Base-by-base conservation (phyloP, 2,113 vertebrate species). In the Marmota flaviventris region DNA sequence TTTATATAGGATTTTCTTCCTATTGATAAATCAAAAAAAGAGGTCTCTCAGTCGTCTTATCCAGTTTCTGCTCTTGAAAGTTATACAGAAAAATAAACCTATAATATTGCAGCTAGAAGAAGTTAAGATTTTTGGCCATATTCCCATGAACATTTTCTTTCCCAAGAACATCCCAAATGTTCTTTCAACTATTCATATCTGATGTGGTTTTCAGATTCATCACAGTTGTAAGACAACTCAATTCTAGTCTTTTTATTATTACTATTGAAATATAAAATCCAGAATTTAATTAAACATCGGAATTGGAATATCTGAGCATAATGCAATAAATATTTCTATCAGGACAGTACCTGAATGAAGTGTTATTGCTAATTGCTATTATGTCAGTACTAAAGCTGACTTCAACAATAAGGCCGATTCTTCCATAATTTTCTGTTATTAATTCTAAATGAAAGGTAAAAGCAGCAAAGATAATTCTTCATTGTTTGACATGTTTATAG, bases 1-100 rank as follows among this genome's bases (percentile, higher is more conserved):
- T 96, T 97, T 45, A 91, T 45, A 48, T 14, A 82, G 1, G 29
- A 85, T 24, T 87, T 91, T 89, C 67, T 87, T 89, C 77, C 67
- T 82, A 61, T 29, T 85, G 1, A 37, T 92, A 29, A 85, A 89
- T 77, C 9, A 82, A 81, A 89, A 89, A 72, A 4, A 73, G 56
- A 29, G 25, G 2, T 24, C 14, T 69, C 48, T 93, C 88, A 29
- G 34, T 82, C 51, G 48, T 34, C 75, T 37, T 82, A 76, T 76
- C 51, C 2, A 24, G 51, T 42, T 73, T 86, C 17, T 87, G 73
- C 79, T 79, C 79, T 79, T 39, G 81, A 45, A 7, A 93, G 6
- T 81, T 77, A 73, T 17, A 82, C 4, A 65, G 22, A 77, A 73
- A 84, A 91, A 88, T 67, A 45, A 94, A 86, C 37, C 20, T 53